phyloP scores from a whole-genome alignment of 2,888 invertebrate genomes.

The Taphrorychus bicolor region DNA sequence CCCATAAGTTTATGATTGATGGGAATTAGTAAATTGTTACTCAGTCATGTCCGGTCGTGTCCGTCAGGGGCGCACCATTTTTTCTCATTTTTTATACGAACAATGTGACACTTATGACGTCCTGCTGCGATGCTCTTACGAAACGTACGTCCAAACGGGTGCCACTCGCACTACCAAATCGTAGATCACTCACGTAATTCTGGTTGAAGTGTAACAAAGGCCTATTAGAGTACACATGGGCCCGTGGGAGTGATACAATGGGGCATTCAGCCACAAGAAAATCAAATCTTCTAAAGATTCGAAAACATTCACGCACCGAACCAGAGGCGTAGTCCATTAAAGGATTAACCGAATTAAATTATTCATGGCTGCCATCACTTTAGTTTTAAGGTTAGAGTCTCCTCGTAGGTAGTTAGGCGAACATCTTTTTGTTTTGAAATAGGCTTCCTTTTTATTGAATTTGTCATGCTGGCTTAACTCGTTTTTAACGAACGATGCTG shows the following conservation, averaged over 20 bases:
- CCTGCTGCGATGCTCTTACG: constrained; percentile 3
- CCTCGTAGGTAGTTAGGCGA: background rate
- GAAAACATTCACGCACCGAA: constrained; percentile 22
- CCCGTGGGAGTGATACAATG: constrained; percentile 34
- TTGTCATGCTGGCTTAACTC: too few species aligned
- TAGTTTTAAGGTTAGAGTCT: background rate
- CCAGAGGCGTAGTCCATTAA: constrained; percentile 21
- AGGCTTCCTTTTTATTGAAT: background rate
- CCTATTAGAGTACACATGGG: constrained; percentile 22
- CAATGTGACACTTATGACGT: background rate
- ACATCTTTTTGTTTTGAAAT: background rate
- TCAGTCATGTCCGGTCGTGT: constrained; percentile 58
- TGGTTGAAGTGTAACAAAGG: constrained; percentile 27
- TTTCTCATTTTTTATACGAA: background rate
- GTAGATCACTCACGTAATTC: constrained; percentile 23
- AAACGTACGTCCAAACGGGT: constrained; percentile 10
- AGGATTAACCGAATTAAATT: constrained; percentile 10
- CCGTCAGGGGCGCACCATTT: background rate
- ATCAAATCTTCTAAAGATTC: constrained; percentile 23
- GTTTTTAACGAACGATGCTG: too few species aligned
- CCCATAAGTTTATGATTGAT: constrained; percentile 61
- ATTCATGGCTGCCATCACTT: constrained; percentile 3
- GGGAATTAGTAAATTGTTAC: constrained; percentile 60
- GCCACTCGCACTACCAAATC: constrained; percentile 19
- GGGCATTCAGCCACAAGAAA: constrained; percentile 23